These are phyloP conservation scores for Elgonia sp. DNA, from an alignment of 2,888 invertebrate species.

Conservation along the genomic window DNA sequence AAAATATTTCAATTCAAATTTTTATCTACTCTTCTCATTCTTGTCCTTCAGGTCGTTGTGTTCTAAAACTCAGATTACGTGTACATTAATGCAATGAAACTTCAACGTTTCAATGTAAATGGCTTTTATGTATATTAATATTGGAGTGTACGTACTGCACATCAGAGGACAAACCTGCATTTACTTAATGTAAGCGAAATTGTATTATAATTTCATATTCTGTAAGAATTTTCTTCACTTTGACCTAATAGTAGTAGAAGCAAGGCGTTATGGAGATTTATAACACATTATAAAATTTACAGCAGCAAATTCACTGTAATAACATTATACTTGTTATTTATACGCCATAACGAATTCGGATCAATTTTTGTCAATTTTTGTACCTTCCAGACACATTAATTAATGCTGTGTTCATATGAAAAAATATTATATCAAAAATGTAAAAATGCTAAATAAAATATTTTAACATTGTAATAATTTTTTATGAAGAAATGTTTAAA, in stretches of 20 bases:
- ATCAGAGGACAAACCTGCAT: constrained; percentile 27
- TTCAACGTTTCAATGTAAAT: constrained; percentile 25
- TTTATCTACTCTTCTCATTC: not conserved
- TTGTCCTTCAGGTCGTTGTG: not conserved
- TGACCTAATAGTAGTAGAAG: constrained; percentile 18
- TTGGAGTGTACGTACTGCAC: not conserved
- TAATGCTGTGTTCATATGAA: too few species aligned
- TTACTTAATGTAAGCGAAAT: constrained; percentile 23
- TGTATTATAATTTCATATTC: constrained; percentile 26
- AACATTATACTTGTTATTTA: not conserved
- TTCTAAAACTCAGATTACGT: constrained; percentile 5
- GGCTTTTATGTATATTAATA: constrained; percentile 27
- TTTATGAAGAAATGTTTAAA: too few species aligned
- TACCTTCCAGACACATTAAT: too few species aligned
- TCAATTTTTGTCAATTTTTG: too few species aligned
- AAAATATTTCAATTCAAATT: constrained; percentile 12
- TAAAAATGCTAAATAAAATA: too few species aligned
- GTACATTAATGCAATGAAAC: constrained; percentile 31
- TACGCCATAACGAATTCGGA: too few species aligned
- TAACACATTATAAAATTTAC: constrained; percentile 15
- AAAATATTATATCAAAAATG: too few species aligned
- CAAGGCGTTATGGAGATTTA: constrained; percentile 22
- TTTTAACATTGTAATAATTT: too few species aligned
- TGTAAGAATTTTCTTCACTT: constrained; percentile 26
- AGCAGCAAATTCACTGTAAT: not conserved